phyloP scores from a whole-genome alignment of 2,888 invertebrate species.

The Hydroisotoma schaefferi region DNA sequence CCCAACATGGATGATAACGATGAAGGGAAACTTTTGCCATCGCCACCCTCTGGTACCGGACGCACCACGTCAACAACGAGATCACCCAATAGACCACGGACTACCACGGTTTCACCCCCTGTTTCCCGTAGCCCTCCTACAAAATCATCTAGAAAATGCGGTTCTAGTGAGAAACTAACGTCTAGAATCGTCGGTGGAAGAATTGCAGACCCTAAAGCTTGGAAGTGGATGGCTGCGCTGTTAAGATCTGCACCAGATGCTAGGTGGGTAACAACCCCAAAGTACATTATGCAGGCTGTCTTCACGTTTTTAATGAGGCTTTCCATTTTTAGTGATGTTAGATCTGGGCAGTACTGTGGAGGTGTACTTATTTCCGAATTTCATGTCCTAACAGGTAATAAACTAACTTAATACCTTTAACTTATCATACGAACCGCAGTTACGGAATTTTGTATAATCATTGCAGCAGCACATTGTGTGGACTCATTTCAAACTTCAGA shows the following conservation, averaged over 20 bases:
- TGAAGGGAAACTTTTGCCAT: background rate
- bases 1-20: constrained; percentile 48
- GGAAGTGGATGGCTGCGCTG: constrained; percentile 82
- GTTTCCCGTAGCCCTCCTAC: no score
- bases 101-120: constrained; percentile 7
- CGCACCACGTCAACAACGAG: constrained; percentile 15
- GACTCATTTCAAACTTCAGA: constrained; percentile 60
- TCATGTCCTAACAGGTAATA: constrained; percentile 67
- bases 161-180: constrained; percentile 57
- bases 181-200: constrained; percentile 62
- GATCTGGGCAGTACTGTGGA: constrained; percentile 67
- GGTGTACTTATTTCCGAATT: constrained; percentile 74
- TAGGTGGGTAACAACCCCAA: constrained; percentile 23
- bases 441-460: no score
- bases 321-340: constrained; percentile 33
- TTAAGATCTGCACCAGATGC: constrained; percentile 55
- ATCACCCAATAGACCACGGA: constrained; percentile 7
- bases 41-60: background rate
- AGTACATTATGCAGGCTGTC: no score
- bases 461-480: constrained; percentile 62
- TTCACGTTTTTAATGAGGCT: no score
- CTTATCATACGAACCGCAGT: no score
- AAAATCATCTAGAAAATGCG: constrained; percentile 57
- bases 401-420: background rate
- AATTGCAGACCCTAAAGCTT: constrained; percentile 64